Evolutionary conservation across 2,797 vertebrate genomes (phyloP).

Genomic region (Taenioides sp.): DNA sequence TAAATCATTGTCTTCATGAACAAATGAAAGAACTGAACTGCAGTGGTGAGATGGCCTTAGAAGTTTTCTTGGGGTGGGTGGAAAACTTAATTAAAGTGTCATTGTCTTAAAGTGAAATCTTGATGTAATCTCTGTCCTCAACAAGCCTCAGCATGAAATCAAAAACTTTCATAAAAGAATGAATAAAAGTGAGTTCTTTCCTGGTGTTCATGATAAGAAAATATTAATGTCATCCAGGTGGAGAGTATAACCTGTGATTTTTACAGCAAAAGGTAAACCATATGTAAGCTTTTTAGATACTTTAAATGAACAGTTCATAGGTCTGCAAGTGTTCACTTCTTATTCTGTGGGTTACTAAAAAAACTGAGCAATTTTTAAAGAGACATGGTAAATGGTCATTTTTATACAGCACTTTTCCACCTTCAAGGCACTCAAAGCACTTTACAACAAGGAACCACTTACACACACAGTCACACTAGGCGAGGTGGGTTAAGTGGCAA

Average conservation of each 20-base stretch:
- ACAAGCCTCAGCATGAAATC: constrained; percentile 30
- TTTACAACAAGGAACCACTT: too few relatives aligned
- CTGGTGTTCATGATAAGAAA: constrained; percentile 17
- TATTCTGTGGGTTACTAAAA: too few relatives aligned
- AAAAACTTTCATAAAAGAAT: constrained; percentile 23
- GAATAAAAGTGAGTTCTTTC: constrained; percentile 23
- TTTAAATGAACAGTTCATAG: background rate
- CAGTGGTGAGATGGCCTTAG: constrained; percentile 31
- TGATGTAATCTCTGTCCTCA: constrained; percentile 38
- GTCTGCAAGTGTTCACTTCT: too few relatives aligned
- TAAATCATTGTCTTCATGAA: constrained; percentile 14
- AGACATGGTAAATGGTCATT: too few relatives aligned
- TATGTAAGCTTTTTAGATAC: background rate
- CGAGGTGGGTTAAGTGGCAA: too few relatives aligned
- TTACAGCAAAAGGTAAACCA: background rate
- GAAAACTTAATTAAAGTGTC: constrained; percentile 65
- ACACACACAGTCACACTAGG: too few relatives aligned
- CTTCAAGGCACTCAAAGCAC: too few relatives aligned
- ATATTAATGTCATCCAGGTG: background rate
- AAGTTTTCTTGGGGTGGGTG: constrained; percentile 21
- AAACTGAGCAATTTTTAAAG: too few relatives aligned
- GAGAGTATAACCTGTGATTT: constrained; percentile 9
- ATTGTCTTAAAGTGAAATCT: constrained; percentile 44
- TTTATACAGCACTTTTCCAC: too few relatives aligned
- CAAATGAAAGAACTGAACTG: constrained; percentile 35